phyloP scores from a whole-genome alignment of 23 tunicate species.

The Oikopleura dioica region DNA sequence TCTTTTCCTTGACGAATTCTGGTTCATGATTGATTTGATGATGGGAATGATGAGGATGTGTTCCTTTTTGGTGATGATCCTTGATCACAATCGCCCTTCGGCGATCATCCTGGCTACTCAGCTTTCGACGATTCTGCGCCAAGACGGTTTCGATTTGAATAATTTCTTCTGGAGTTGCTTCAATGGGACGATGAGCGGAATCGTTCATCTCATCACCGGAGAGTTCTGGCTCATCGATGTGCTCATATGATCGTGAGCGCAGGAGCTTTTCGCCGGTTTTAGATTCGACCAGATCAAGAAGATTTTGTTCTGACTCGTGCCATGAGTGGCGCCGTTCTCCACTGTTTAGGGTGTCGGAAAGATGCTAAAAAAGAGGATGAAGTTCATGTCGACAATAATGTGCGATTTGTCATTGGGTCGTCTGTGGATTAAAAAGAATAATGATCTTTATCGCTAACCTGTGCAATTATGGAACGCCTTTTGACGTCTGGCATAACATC shows the following conservation, averaged over 20 bases:
- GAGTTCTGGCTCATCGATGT: constrained; percentile 1
- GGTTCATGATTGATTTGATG: too few relatives aligned
- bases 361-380: too few relatives aligned
- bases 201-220: not conserved
- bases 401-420: too few relatives aligned
- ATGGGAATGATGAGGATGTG: too few relatives aligned
- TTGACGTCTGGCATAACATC: constrained; percentile 12
- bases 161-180: not conserved
- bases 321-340: constrained; percentile 11
- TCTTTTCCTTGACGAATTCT: not conserved
- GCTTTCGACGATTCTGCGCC: not conserved
- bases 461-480: constrained; percentile 1
- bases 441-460: too few relatives aligned
- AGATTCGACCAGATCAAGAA: not conserved
- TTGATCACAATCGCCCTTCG: constrained; percentile 3
- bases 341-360: not conserved
- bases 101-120: not conserved
- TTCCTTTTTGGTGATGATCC: not conserved
- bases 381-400: too few relatives aligned
- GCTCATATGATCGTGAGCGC: constrained; percentile 5
- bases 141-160: not conserved
- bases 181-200: not conserved
- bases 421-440: too few relatives aligned
- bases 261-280: not conserved
- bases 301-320: constrained; percentile 13